These are phyloP conservation scores for Congeria kusceri DNA, from an alignment of 2,888 invertebrate genomes.

Conservation along the genomic window DNA sequence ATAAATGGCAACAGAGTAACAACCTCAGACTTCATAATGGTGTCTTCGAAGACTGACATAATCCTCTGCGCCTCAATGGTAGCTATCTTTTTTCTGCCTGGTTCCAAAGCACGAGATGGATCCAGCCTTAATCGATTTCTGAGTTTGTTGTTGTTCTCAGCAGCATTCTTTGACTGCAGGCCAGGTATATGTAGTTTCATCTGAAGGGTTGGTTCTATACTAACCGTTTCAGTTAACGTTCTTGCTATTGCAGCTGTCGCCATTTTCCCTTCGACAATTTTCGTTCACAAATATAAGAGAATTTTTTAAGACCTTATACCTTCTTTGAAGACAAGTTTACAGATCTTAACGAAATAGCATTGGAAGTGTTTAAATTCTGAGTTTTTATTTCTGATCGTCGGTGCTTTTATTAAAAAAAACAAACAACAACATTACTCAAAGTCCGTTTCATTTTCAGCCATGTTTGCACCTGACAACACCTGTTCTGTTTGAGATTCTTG, in stretches of 20 bases:
- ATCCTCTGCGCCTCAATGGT: conserved; percentile 84
- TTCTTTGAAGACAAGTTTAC: background rate
- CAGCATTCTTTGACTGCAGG: conserved; percentile 48
- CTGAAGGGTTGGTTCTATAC: conserved; percentile 75
- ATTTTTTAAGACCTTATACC: background rate
- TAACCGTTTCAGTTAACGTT: conserved; percentile 56
- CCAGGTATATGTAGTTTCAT: conserved; percentile 72
- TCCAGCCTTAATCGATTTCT: conserved; percentile 76
- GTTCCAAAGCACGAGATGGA: conserved; percentile 83
- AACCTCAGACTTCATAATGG: conserved; percentile 80
- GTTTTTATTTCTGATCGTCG: no score
- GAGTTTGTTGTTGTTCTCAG: conserved; percentile 58
- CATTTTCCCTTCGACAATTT: conserved; percentile 29
- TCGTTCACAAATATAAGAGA: background rate
- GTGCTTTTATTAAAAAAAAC: no score
- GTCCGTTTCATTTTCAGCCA: conserved; percentile 21
- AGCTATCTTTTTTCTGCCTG: conserved; percentile 84
- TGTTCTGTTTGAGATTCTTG: conserved; percentile 26
- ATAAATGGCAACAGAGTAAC: conserved; percentile 81
- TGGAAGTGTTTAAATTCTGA: no score
- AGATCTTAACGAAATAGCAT: no score
- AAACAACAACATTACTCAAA: background rate
- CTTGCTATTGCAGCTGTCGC: conserved; percentile 64
- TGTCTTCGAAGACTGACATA: conserved; percentile 84
- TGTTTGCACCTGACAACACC: conserved; percentile 34